Evolutionary conservation across 2,113 vertebrate species (phyloP), one percentile per base, ranked within the genome.

Genomic region (Eulacestoma nigropectus): DNA sequence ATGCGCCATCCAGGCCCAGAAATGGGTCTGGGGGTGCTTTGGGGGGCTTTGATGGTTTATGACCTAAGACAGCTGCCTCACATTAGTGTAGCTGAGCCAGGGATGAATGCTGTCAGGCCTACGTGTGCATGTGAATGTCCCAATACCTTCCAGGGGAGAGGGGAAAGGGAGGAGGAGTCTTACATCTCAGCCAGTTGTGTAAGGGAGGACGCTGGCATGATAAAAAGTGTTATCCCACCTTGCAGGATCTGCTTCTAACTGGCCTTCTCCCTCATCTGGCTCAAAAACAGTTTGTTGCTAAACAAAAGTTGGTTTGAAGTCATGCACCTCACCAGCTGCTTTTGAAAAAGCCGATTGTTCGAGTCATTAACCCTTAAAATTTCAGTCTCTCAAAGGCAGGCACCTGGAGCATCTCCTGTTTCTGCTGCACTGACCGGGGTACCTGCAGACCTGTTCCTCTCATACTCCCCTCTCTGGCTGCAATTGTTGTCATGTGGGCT

Each of bases 81-180:
- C 1, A 2, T 6, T 32, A 47, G 11, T 0, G 0, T 21, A 30
- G 6, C 32, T 35, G n/a, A 79, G 49, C 20, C 57, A 35, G 32
- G 16, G 17, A 27, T 35, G 25, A 35, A 79, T 20, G 49, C 16
- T 47, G 30, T n/a, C 56, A 17, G 8, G 6, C 13, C 29, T 47
- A 2, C 0, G 0, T 1, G 9, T 29, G n/a, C 11, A 23, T 19
- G 23, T 37, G 12, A 44, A 37, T 29, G 33, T 39, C 56, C 56
- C 41, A 47, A 1, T 26, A 30, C 25, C n/a, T 78, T 30, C 16
- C n/a, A 18, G 19, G 33, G 37, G 2, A 29, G 13, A 20, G 18
- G 17, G 23, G 22, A 29, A 39, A 53, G 46, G 46, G 16, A 62
- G 17, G 27, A 60, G 32, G 22, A n/a, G 13, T 70, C 70, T 30